Percentiles rank a stretch among this genome's conserved stretches.
These are phyloP conservation scores for Grantiella picta DNA, from an alignment of 2,113 vertebrate genomes.

Conservation along the genomic window DNA sequence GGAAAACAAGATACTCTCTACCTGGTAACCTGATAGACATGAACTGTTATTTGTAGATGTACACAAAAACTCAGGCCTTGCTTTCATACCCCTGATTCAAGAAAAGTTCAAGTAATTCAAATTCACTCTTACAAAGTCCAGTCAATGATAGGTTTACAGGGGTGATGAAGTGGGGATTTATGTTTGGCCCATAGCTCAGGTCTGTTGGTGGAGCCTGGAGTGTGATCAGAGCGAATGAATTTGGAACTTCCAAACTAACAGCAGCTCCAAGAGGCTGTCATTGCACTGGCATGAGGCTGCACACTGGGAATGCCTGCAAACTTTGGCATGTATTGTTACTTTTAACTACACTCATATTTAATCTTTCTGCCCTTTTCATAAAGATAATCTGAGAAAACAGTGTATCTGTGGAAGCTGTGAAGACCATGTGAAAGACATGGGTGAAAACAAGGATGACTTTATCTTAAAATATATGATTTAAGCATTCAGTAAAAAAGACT, in stretches of 20 bases:
- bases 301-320: not conserved
- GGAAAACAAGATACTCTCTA: not conserved
- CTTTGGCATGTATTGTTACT: not conserved
- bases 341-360: not conserved
- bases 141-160: not conserved
- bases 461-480: not conserved
- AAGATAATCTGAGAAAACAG: not conserved
- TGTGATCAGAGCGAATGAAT: not conserved
- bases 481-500: not conserved
- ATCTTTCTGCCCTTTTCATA: not conserved
- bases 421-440: not conserved
- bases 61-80: not conserved
- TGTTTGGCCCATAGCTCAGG: not conserved
- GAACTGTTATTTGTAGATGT: not conserved
- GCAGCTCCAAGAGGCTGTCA: not conserved
- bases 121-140: not conserved
- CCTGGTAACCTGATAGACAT: not conserved
- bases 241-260: not conserved
- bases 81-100: not conserved
- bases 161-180: not conserved
- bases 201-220: not conserved
- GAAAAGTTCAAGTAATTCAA: not conserved
- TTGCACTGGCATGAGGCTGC: not conserved
- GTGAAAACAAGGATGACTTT: not conserved
- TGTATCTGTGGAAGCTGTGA: not conserved